Evolutionary conservation across 1,140 invertebrate genomes (phyloP).

Genomic region (Macrosteles quadrilineatus): DNA sequence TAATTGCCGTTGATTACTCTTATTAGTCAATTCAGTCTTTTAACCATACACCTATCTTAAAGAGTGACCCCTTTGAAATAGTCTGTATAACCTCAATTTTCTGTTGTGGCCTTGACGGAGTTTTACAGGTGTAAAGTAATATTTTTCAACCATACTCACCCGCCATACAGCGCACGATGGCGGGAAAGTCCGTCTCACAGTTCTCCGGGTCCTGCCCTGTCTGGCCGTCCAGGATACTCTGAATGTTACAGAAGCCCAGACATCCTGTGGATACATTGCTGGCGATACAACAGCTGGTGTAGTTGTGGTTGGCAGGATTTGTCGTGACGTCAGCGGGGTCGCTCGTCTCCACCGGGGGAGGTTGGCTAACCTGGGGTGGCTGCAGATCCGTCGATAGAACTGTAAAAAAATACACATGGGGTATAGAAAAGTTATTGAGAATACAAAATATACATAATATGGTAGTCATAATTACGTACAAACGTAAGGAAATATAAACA

Average conservation of each 20-base stretch:
- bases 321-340: constrained; percentile 49
- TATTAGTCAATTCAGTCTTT: no score
- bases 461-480: no score
- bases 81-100: no score
- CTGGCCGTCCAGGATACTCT: constrained; percentile 75
- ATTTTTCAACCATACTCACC: no score
- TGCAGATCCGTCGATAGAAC: constrained; percentile 56
- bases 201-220: constrained; percentile 75
- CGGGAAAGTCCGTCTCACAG: constrained; percentile 74
- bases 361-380: constrained; percentile 36
- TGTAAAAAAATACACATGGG: constrained; percentile 50
- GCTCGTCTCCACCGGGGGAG: constrained; percentile 42
- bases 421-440: neutral
- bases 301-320: constrained; percentile 62
- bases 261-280: constrained; percentile 68
- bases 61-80: no score
- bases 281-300: constrained; percentile 71
- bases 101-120: no score
- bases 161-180: constrained; percentile 67
- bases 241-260: constrained; percentile 78
- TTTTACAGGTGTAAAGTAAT: no score
- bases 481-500: no score
- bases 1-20: no score
- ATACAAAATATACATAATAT: no score
- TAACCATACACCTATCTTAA: no score